Base-by-base conservation (phyloP, 2,888 invertebrate genomes). In the Ditula angustiorana region DNA sequence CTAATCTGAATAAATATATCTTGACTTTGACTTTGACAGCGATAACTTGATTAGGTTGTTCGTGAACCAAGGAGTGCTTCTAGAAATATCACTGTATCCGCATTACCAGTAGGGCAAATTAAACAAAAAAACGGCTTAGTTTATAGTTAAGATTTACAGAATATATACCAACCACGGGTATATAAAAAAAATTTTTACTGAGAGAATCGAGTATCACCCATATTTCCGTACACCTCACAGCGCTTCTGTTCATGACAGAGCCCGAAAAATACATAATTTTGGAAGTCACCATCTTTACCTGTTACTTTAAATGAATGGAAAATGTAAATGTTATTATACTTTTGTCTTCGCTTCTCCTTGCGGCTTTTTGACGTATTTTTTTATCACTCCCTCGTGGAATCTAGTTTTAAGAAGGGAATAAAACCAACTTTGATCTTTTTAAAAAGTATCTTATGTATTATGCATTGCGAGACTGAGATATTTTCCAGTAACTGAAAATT, bases 251-350 rank as follows among this genome's bases (percentile, higher is more conserved):
- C n/a, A 24, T 47, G 58, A 53, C 64, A 53, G 58, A 44, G 53
- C 35, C 58, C 46, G 11, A 59, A 59, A 62, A 57, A 58, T 63
- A 52, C 52, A 44, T 58, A 52, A 64, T 37, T 52, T 64, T 59
- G 30, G 53, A 64, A 47, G 59, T 64, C 58, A 44, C 64, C 64
- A 64, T 64, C 58, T 62, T 67, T 67, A 69, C 64, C 64, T 64
- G 64, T 59, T 64, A 59, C 64, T 64, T 64, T 59, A 64, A 67
- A 69, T 67, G 66, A 57, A 65, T 67, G 61, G 63, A 69, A 69
- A 67, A 69, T 69, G 69, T 69, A 67, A 69, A 69, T 69, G 67
- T 63, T 67, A 69, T 69, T 69, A 66, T 67, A 56, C 60, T 62
- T 55, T 67, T 50, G 55, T 30, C 24, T 50, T 24, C 35, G 28